Base-by-base conservation (phyloP, 1,140 invertebrate species). In the Zaprionus camerounensis region DNA sequence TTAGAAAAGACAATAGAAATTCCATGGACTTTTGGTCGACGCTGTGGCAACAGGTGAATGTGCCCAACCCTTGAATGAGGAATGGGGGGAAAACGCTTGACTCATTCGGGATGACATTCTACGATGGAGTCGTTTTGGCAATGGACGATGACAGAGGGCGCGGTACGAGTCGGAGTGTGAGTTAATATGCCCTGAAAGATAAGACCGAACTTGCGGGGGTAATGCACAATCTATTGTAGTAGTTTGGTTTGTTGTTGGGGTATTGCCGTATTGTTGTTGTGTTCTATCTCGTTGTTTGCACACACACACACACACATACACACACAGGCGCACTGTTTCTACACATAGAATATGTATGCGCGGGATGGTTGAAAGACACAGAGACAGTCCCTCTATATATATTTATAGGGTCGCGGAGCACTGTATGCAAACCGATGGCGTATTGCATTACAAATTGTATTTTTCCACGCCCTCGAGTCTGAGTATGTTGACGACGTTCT, bases 361-460 rank as follows among this genome's bases (percentile, higher is more conserved):
- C 22, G 24, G 26, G n/a, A 63, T 63, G 28, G 61, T 49, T 31
- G 11, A 31, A 5, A 36, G 31, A 58, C 56, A 58, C 36, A 38
- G 20, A 51, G 28, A 31, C 38, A 41, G 38, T n/a, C 13, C 38
- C 24, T 4, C 38, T n/a, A 11, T 55, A 13, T 61, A 70, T 55
- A 57, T 28, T 36, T 41, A 61, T 80, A 68, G 69, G 63, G 51
- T 74, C 61, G 51, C 49, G 65, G 17, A 20, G 46, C 61, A 56
- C 51, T 46, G 69, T 81, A 87, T 87, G 83, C 83, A 88, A 81
- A 88, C 68, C 46, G 78, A 46, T 46, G 75, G 78, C 59, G 84
- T 88, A 90, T 88, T 88, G 84, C 84, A 88, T 90, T 88, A 88
- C 84, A 90, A 84, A 88, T 81, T 88, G 75, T 88, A 75, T 76